Conservation (phyloP, 2,797 vertebrate genomes). For the Brachyrhaphis roseni region DNA sequence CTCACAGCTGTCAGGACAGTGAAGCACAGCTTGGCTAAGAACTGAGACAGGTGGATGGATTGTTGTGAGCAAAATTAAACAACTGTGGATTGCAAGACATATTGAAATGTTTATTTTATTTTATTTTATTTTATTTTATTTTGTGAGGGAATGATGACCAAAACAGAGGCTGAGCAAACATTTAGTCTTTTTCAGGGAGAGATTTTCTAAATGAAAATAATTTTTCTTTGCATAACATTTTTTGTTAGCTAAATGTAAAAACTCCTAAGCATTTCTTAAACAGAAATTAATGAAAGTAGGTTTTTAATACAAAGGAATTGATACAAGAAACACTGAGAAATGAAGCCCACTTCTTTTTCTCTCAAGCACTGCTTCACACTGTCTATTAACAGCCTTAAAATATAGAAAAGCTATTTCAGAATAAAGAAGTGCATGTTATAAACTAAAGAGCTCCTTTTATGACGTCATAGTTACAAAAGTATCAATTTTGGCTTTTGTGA, state of each 20-base stretch:
- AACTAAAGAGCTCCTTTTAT: neutral
- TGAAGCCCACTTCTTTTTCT: conserved; percentile 3
- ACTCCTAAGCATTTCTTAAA: conserved; percentile 22
- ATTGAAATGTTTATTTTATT: conserved; percentile 52
- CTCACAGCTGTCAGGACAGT: conserved; percentile 70
- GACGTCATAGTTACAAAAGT: neutral
- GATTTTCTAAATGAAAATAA: conserved; percentile 13
- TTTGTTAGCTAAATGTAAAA: conserved; percentile 21
- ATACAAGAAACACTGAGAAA: neutral
- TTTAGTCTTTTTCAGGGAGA: conserved; percentile 26
- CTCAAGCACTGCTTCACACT: neutral
- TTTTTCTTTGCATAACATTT: neutral
- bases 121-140: conserved; percentile 40
- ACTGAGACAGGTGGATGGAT: conserved; percentile 52
- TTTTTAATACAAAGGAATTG: conserved; percentile 12
- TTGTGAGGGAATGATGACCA: neutral
- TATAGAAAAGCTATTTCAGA: conserved; percentile 49
- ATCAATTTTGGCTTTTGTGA: neutral
- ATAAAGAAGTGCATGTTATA: conserved; percentile 37
- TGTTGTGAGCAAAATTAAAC: conserved; percentile 65
- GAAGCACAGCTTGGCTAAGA: conserved; percentile 53
- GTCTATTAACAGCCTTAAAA: conserved; percentile 10
- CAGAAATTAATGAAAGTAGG: conserved; percentile 15
- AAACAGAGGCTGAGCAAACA: conserved; percentile 4
- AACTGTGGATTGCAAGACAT: conserved; percentile 42